Conservation (phyloP, 2,797 vertebrate species). For the Megalops cyprinoides region DNA sequence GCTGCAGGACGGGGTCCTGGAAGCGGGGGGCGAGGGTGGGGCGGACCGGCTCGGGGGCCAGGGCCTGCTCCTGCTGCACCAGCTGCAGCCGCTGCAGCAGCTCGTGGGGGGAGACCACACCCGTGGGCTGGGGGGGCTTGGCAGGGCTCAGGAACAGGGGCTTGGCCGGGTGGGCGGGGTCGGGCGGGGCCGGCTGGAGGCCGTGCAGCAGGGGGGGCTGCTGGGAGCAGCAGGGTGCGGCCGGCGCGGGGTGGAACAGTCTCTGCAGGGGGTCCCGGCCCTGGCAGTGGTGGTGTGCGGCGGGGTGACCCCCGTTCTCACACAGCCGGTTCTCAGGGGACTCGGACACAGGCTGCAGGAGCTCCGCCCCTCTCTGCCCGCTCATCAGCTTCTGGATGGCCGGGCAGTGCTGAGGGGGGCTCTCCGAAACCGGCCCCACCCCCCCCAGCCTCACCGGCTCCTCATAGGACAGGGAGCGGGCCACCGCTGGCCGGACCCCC, state of each 20-base stretch:
- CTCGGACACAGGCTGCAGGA: slow-evolving; percentile 81
- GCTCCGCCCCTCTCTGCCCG: slow-evolving; percentile 66
- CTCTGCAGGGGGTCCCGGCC: slow-evolving; percentile 66
- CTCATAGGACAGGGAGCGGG: slow-evolving; percentile 83
- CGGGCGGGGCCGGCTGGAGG: slow-evolving; percentile 45
- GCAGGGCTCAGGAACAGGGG: too few relatives aligned
- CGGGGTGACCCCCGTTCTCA: slow-evolving; percentile 63
- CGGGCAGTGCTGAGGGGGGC: slow-evolving; percentile 81
- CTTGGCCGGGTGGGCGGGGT: slow-evolving; percentile 49
- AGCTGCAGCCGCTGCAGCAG: slow-evolving; percentile 86
- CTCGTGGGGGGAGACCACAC: slow-evolving; percentile 84
- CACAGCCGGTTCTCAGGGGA: slow-evolving; percentile 79
- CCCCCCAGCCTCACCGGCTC: slow-evolving; percentile 61
- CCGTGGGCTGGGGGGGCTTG: slow-evolving; percentile 55
- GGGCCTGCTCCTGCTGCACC: slow-evolving; percentile 86
- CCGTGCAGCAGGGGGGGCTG: slow-evolving; percentile 51
- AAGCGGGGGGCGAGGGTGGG: slow-evolving; percentile 85
- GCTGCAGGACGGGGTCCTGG: slow-evolving; percentile 62
- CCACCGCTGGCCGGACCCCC: slow-evolving; percentile 65
- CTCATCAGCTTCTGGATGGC: slow-evolving; percentile 93
- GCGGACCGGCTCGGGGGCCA: slow-evolving; percentile 59
- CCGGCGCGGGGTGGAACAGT: slow-evolving; percentile 68
- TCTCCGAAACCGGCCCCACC: neutral
- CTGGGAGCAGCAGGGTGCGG: slow-evolving; percentile 38
- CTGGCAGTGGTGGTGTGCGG: slow-evolving; percentile 49